These are phyloP conservation scores for Ptychobarbus kaznakovi DNA, from an alignment of 2,797 vertebrate species.

Conservation along the genomic window DNA sequence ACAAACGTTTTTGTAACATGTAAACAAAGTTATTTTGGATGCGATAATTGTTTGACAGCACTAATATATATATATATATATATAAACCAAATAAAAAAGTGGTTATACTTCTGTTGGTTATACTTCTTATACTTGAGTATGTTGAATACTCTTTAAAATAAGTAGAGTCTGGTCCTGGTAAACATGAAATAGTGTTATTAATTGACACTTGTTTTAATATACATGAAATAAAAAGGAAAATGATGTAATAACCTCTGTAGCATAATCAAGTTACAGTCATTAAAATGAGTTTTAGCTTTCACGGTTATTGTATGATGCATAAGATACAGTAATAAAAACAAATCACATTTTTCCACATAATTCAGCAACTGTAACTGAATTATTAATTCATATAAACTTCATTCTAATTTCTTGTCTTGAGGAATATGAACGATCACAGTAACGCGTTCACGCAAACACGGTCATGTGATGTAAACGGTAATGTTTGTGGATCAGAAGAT, in stretches of 20 bases:
- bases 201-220: not conserved
- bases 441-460: not conserved
- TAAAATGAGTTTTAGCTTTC: not conserved
- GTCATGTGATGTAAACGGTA: not conserved
- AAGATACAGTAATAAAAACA: not conserved
- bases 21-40: too few relatives aligned
- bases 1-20: too few relatives aligned
- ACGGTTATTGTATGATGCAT: not conserved
- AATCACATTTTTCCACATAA: not conserved
- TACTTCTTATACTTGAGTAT: too few relatives aligned
- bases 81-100: not conserved
- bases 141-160: not conserved
- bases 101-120: too few relatives aligned
- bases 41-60: too few relatives aligned
- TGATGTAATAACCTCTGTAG: not conserved
- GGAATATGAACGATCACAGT: not conserved
- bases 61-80: too few relatives aligned
- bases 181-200: not conserved
- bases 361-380: not conserved
- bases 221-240: not conserved
- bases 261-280: not conserved
- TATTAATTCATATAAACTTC: not conserved
- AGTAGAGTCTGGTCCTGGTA: not conserved
- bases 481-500: conserved; percentile 63
- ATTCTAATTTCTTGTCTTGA: not conserved